Evolutionary conservation across 1,140 invertebrate species (phyloP), one percentile per base, ranked within the genome.

Genomic region (Hylaeus volcanicus): DNA sequence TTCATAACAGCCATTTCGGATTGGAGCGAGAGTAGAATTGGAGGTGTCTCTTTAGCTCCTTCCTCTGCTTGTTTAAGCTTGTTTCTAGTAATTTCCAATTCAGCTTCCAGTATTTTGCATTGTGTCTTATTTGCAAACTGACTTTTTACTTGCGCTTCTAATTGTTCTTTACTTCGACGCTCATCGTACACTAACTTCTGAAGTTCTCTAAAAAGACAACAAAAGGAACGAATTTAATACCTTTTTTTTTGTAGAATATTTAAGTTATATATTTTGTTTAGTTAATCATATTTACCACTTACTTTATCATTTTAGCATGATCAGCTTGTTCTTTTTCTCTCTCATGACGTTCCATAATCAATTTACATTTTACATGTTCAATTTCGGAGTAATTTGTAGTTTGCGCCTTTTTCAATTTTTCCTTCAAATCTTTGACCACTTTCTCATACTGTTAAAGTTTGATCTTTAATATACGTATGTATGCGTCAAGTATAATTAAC

Each of bases 241-340:
- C 14, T 51, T 63, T 15, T 51, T 51, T 45, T 69, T 9, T 6
- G 11, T 43, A 5, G 5, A 60, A 5, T 6, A 60, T n/a, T 45
- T n/a, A n/a, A 11, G 5, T 48, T 45, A 1, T 48, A 48, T 26
- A 9, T 48, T 48, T n/a, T 66, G 48, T 66, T 66, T 66, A 66
- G 2, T 66, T 66, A 15, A 15, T 48, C 48, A 66, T 11, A 48
- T 9, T 37, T 12, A 55, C 11, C 60, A 76, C 45, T 58, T 91
- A 94, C 94, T 93, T 94, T 63, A 95, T 93, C 95, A 96, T 96
- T 6, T 96, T 93, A 65, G 95, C 94, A 93, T 97, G 95, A 89
- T 97, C 96, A 74, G 94, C 95, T 77, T 96, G 96, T 89, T 97
- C 96, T 87, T 96, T 96, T 89, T 97, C 96, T 75, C 96, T 93